Percentiles rank a stretch among this genome's conserved stretches.
These are phyloP conservation scores for Helarctos malayanus DNA, from an alignment of 2,797 vertebrate genomes.

Conservation along the genomic window DNA sequence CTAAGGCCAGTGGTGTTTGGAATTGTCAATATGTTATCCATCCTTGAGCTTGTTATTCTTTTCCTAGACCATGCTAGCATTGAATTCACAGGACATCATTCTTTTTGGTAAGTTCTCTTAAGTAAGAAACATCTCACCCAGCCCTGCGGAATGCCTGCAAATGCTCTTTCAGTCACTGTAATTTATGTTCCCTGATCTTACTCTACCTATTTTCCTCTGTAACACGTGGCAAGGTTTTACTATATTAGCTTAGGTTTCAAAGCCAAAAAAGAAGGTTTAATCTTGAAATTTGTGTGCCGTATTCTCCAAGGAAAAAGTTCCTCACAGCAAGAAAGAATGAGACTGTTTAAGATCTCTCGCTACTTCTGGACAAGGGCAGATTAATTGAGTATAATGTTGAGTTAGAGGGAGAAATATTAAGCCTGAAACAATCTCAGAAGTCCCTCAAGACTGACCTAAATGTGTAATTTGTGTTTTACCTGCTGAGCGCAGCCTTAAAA, in stretches of 20 bases:
- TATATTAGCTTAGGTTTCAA: constrained; percentile 43
- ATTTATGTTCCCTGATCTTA: constrained; percentile 43
- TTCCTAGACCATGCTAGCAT: neutral
- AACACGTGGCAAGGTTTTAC: constrained; percentile 33
- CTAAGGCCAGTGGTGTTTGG: neutral
- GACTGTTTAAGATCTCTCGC: constrained; percentile 63
- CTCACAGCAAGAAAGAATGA: constrained; percentile 23
- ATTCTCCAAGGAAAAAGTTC: constrained; percentile 64
- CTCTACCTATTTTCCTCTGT: constrained; percentile 42
- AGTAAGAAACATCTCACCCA: neutral
- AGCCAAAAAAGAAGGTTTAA: constrained; percentile 64
- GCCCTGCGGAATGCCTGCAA: neutral
- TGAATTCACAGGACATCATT: neutral
- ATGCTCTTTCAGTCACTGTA: neutral
- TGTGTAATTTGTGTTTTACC: constrained; percentile 61
- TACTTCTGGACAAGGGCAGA: constrained; percentile 41
- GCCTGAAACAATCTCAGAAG: constrained; percentile 71
- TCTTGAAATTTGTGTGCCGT: constrained; percentile 53
- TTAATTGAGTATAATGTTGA: constrained; percentile 67
- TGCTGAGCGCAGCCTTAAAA: neutral
- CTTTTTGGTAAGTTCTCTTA: neutral
- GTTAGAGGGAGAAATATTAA: constrained; percentile 68
- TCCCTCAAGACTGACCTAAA: constrained; percentile 69
- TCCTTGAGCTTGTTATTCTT: neutral
- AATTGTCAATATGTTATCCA: neutral